A percentile compares a stretch with the other conserved stretches of the same genome.
phyloP scores from a whole-genome alignment of 2,113 vertebrate species.

The Colius striatus region DNA sequence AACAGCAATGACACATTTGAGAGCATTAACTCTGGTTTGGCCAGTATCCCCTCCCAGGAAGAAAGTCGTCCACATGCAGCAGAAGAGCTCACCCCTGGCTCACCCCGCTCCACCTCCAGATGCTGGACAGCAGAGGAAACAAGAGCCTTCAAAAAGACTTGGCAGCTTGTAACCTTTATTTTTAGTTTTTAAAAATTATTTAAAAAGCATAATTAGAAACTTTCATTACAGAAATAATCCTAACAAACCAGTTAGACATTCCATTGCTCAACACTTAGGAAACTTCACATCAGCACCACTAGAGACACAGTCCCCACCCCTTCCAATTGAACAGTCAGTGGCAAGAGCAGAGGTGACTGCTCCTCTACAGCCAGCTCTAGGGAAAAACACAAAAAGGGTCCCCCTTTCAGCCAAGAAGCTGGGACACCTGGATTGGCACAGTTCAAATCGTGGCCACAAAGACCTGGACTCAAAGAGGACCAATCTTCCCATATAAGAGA shows the following conservation, averaged over 20 bases:
- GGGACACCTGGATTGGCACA: neutral
- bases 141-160: slow-evolving; percentile 58
- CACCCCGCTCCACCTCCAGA: slow-evolving; percentile 43
- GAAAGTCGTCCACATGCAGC: neutral
- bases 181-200: slow-evolving; percentile 83
- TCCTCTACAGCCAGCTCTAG: slow-evolving; percentile 26
- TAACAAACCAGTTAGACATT: slow-evolving; percentile 83
- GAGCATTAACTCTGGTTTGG: neutral
- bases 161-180: slow-evolving; percentile 86
- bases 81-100: neutral
- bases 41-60: neutral
- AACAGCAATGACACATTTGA: neutral
- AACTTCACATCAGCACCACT: slow-evolving; percentile 76
- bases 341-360: slow-evolving; percentile 22
- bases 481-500: slow-evolving; percentile 40
- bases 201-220: slow-evolving; percentile 87
- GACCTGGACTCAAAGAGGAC: slow-evolving; percentile 16
- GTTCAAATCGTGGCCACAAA: neutral
- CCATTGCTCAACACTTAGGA: slow-evolving; percentile 73
- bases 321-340: slow-evolving; percentile 37
- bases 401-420: slow-evolving; percentile 11
- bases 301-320: slow-evolving; percentile 57
- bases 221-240: slow-evolving; percentile 85
- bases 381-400: neutral
- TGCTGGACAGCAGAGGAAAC: slow-evolving; percentile 65